phyloP scores from a whole-genome alignment of 2,888 invertebrate genomes.

The Frankliniella fusca region DNA sequence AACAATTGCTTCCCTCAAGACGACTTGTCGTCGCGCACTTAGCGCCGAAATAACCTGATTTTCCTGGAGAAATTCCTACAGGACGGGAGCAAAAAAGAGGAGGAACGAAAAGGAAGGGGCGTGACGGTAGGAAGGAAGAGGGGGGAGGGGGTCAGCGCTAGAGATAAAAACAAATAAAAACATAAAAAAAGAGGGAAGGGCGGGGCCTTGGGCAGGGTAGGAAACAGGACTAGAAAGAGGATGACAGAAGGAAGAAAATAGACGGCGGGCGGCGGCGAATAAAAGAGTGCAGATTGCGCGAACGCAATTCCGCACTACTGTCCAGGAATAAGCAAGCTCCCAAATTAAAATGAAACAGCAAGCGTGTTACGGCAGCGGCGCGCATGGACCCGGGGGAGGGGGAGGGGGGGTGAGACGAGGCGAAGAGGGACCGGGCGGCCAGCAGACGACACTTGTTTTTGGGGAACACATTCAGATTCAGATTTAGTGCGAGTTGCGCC shows the following conservation, averaged over 20 bases:
- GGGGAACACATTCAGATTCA: constrained; percentile 16
- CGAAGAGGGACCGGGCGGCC: neutral
- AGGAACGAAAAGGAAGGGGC: neutral
- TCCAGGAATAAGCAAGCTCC: neutral
- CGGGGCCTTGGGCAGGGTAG: too few species aligned
- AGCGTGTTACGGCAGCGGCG: neutral
- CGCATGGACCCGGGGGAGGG: neutral
- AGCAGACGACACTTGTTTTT: constrained; percentile 7
- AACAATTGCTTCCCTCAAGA: neutral
- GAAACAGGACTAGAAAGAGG: neutral
- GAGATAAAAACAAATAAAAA: too few species aligned
- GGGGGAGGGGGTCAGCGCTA: neutral
- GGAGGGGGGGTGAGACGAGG: neutral
- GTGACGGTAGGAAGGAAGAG: neutral
- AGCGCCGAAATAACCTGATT: constrained; percentile 12
- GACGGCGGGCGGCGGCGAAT: neutral
- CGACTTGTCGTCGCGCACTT: constrained; percentile 3
- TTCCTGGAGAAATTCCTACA: neutral
- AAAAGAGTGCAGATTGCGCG: constrained; percentile 23
- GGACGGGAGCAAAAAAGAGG: neutral
- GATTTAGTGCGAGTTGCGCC: neutral
- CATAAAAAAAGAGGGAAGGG: neutral
- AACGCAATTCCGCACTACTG: constrained; percentile 8
- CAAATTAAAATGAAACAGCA: constrained; percentile 26
- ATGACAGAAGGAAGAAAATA: neutral